A percentile compares a stretch with the other conserved stretches of the same genome.
Evolutionary conservation across 2,797 vertebrate species (phyloP).

Genomic region (Dipus sagitta): DNA sequence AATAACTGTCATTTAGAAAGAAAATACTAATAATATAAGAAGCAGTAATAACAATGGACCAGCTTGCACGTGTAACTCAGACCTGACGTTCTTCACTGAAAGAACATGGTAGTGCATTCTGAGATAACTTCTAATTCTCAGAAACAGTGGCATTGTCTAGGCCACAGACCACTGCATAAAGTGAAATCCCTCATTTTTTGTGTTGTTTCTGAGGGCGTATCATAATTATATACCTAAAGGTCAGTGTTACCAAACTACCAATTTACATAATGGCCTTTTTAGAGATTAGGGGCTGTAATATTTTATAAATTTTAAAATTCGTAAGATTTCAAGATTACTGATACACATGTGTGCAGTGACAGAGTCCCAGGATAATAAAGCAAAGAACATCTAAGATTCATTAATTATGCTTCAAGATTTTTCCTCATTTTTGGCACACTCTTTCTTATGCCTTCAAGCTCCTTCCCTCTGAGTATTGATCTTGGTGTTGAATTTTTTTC

Average conservation of each 20-base stretch:
- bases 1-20: slow-evolving; percentile 16
- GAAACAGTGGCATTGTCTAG: not conserved
- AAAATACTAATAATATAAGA: slow-evolving; percentile 37
- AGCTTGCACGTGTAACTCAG: not conserved
- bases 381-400: not conserved
- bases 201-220: not conserved
- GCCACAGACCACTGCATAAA: slow-evolving; percentile 14
- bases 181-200: not conserved
- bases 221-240: not conserved
- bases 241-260: not conserved
- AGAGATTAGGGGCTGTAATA: not conserved
- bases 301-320: slow-evolving; percentile 28
- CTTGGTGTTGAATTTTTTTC: not conserved
- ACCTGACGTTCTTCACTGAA: not conserved
- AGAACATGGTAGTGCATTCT: not conserved
- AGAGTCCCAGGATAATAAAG: slow-evolving; percentile 8
- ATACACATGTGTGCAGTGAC: not conserved
- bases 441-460: not conserved
- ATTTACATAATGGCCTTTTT: slow-evolving; percentile 4
- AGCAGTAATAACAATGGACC: not conserved
- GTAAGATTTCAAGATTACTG: slow-evolving; percentile 39
- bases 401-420: slow-evolving; percentile 28
- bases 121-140: slow-evolving; percentile 1
- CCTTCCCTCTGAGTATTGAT: not conserved
- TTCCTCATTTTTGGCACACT: not conserved